Percentiles rank a stretch among this genome's conserved stretches.
These are phyloP conservation scores for Drosophila koepferae DNA, from an alignment of 2,888 invertebrate species.

Conservation along the genomic window DNA sequence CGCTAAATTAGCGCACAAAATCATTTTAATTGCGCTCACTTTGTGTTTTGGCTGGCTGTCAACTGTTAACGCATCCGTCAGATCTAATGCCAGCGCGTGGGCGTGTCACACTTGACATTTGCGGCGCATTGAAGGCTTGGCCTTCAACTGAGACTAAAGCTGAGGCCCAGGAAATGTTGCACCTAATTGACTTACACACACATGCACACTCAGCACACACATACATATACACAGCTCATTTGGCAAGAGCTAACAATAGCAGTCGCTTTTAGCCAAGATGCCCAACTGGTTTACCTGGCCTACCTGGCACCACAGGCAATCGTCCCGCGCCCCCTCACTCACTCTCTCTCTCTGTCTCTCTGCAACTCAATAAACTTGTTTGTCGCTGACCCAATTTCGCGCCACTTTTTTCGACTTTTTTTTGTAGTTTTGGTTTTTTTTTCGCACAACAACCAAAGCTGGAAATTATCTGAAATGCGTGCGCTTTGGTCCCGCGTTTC, in stretches of 20 bases:
- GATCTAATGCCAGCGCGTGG: constrained; percentile 16
- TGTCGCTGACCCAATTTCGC: constrained; percentile 73
- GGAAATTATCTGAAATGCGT: constrained; percentile 43
- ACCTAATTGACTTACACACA: constrained; percentile 39
- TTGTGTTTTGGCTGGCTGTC: constrained; percentile 10
- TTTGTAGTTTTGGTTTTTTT: constrained; percentile 43
- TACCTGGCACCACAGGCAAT: constrained; percentile 29
- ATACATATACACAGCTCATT: constrained; percentile 16
- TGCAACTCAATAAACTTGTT: constrained; percentile 63
- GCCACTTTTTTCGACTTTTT: constrained; percentile 68
- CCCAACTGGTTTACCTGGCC: constrained; percentile 65
- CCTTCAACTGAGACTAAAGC: constrained; percentile 28
- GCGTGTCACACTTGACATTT: constrained; percentile 53
- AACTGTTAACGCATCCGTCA: constrained; percentile 26
- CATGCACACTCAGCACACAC: constrained; percentile 5
- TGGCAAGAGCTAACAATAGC: constrained; percentile 32
- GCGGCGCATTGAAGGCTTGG: constrained; percentile 20
- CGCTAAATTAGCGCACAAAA: constrained; percentile 75
- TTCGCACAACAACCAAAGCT: constrained; percentile 41
- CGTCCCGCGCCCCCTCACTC: neutral
- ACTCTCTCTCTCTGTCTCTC: neutral
- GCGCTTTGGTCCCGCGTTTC: constrained; percentile 22
- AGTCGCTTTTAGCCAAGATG: constrained; percentile 28
- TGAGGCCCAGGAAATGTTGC: constrained; percentile 44
- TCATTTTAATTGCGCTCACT: constrained; percentile 68